Percentiles rank a stretch among this genome's conserved stretches.
Evolutionary conservation across 2,888 invertebrate genomes (phyloP).

Genomic region (Petrolisthes manimaculis): DNA sequence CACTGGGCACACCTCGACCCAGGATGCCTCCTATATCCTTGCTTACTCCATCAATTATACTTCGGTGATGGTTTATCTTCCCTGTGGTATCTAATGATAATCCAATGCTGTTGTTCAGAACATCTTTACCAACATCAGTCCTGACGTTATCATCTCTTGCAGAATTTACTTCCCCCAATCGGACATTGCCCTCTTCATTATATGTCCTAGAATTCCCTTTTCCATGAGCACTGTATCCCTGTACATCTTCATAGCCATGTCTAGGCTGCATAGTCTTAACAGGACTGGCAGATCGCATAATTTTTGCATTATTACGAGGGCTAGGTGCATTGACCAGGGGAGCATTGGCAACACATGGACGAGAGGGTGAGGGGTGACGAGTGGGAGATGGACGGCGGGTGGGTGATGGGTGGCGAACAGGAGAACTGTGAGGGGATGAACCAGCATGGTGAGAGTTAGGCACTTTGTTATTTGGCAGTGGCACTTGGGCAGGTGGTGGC

Average conservation of each 20-base stretch:
- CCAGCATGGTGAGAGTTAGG: conserved; percentile 35
- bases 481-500: conserved; percentile 39
- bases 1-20: conserved; percentile 29
- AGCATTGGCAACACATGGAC: conserved; percentile 5
- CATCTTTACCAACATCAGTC: conserved; percentile 26
- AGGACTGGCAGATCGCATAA: conserved; percentile 34
- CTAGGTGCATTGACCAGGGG: conserved; percentile 8
- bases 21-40: conserved; percentile 16
- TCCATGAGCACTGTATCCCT: conserved; percentile 9
- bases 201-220: conserved; percentile 17
- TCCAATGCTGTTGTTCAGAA: conserved; percentile 14
- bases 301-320: conserved; percentile 17
- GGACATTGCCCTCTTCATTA: conserved; percentile 25
- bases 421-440: conserved; percentile 44
- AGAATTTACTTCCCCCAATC: conserved; percentile 13
- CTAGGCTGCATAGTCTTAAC: conserved; percentile 34
- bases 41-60: conserved; percentile 36
- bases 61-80: conserved; percentile 1
- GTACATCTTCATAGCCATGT: conserved; percentile 35
- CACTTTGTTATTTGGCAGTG: conserved; percentile 43
- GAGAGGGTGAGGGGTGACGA: conserved; percentile 49
- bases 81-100: background rate
- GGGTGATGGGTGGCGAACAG: conserved; percentile 51
- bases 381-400: conserved; percentile 46
- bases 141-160: conserved; percentile 23